Evolutionary conservation across 2,113 vertebrate species (phyloP).

Genomic region (Blennius ocellaris): DNA sequence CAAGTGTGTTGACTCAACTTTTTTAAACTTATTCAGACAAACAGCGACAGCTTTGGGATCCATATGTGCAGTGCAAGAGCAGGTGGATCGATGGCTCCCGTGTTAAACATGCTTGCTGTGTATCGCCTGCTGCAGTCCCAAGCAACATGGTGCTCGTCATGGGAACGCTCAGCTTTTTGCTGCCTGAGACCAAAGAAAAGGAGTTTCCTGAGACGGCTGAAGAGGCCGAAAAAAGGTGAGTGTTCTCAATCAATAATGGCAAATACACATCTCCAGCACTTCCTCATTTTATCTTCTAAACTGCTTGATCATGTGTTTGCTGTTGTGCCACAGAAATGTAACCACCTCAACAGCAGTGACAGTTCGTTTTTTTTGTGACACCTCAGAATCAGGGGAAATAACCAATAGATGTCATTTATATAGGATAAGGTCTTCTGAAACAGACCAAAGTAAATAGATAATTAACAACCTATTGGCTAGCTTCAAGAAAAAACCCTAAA

Average conservation of each 20-base stretch:
- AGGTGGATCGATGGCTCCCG: constrained; percentile 77
- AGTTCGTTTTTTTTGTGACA: no score
- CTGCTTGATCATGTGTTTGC: no score
- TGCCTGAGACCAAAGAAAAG: constrained; percentile 83
- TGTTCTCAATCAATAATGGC: no score
- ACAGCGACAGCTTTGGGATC: constrained; percentile 82
- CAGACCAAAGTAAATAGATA: no score
- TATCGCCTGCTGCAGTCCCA: constrained; percentile 80
- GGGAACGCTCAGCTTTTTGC: constrained; percentile 72
- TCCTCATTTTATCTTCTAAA: no score
- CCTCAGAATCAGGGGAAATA: no score
- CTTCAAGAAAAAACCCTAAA: no score
- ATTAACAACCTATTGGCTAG: no score
- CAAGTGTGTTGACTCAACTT: background rate
- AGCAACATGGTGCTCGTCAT: constrained; percentile 69
- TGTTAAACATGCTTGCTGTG: constrained; percentile 76
- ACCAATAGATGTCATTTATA: no score
- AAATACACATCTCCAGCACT: no score
- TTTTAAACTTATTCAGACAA: constrained; percentile 77
- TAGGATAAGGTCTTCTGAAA: no score
- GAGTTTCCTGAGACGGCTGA: constrained; percentile 77
- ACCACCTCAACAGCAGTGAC: background rate
- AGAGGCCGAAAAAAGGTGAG: constrained; percentile 42
- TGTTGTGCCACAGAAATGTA: no score
- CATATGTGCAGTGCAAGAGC: constrained; percentile 54